Evolutionary conservation across 2,797 vertebrate genomes (phyloP).

Genomic region (Columba guinea): DNA sequence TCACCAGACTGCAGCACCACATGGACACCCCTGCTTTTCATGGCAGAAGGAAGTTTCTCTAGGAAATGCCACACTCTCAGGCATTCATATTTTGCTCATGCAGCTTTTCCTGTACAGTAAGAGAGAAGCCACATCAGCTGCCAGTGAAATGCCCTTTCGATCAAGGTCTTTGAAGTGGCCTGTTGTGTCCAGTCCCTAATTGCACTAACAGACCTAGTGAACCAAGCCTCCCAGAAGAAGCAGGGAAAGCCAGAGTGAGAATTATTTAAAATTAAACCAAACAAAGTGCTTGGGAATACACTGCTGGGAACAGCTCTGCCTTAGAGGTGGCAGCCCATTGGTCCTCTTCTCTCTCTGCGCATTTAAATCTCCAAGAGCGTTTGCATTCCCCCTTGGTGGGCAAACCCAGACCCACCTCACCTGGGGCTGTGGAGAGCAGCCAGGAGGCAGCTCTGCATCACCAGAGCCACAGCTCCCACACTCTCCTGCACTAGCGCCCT

Average conservation of each 20-base stretch:
- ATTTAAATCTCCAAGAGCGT: background rate
- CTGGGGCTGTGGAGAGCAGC: background rate
- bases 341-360: background rate
- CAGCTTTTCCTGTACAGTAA: background rate
- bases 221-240: conserved; percentile 16
- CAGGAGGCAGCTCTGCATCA: background rate
- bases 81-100: background rate
- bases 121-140: background rate
- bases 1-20: background rate
- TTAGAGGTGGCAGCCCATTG: background rate
- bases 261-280: conserved; percentile 34
- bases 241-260: background rate
- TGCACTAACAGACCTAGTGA: conserved; percentile 61
- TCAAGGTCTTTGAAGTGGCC: conserved; percentile 32
- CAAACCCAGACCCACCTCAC: background rate
- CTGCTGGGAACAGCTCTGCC: background rate
- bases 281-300: background rate
- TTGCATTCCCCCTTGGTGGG: background rate
- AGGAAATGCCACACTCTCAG: background rate
- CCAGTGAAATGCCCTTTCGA: conserved; percentile 16
- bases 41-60: background rate
- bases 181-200: conserved; percentile 21
- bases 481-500: background rate
- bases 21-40: background rate
- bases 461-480: accelerated